These are phyloP conservation scores for Hippocampus comes DNA, from an alignment of 2,113 vertebrate genomes.

Conservation along the genomic window DNA sequence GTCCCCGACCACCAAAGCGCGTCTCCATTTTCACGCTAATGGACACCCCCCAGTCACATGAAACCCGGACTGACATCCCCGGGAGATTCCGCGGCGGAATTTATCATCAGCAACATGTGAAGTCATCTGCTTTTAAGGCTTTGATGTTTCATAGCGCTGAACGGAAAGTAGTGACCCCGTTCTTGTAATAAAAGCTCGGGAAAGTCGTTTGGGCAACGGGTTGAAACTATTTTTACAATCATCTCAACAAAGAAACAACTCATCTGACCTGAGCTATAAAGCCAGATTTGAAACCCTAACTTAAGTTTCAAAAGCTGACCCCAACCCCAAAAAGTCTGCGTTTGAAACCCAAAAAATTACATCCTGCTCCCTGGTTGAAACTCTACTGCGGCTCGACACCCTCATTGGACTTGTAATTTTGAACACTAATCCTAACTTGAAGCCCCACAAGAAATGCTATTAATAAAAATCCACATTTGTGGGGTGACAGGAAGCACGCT, in stretches of 20 bases:
- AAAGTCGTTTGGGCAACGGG: background rate
- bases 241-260: background rate
- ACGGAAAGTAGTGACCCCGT: background rate
- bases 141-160: background rate
- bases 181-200: background rate
- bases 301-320: no score
- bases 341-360: no score
- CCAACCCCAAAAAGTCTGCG: no score
- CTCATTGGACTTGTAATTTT: background rate
- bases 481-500: background rate
- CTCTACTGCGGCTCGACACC: background rate
- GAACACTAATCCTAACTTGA: background rate
- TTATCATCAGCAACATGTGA: background rate
- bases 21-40: slow-evolving; percentile 39
- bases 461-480: background rate
- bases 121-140: slow-evolving; percentile 3
- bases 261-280: no score
- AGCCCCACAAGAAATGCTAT: background rate
- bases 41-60: background rate
- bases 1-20: slow-evolving; percentile 35
- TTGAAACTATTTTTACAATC: background rate
- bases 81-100: background rate
- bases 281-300: no score
- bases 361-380: background rate
- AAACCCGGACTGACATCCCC: background rate